phyloP scores from a whole-genome alignment of 1,140 invertebrate species.

The Drosophila grimshawi region DNA sequence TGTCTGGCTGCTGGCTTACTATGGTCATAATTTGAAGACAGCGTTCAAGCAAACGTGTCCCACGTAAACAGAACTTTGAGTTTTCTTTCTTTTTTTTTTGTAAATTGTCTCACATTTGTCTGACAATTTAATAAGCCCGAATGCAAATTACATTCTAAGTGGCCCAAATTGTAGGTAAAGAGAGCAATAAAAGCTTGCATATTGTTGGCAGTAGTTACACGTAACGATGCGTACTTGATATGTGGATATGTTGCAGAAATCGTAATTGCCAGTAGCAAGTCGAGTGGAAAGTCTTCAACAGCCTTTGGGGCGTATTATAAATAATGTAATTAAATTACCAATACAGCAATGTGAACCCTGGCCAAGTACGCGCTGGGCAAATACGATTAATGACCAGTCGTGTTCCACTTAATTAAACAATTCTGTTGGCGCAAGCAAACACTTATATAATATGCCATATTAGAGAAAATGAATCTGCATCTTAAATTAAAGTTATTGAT shows the following conservation, averaged over 20 bases:
- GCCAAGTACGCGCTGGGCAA: conserved; percentile 18
- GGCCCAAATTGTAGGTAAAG: conserved; percentile 67
- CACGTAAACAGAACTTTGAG: conserved; percentile 41
- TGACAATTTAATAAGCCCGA: conserved; percentile 67
- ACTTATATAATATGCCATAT: conserved; percentile 46
- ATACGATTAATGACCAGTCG: conserved; percentile 33
- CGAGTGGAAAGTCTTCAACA: conserved; percentile 53
- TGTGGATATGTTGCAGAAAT: conserved; percentile 28
- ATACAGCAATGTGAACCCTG: conserved; percentile 31
- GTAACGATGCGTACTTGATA: conserved; percentile 68
- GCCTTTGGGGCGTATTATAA: conserved; percentile 47
- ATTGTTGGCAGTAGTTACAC: conserved; percentile 22
- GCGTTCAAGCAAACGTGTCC: conserved; percentile 18
- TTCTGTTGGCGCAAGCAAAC: conserved; percentile 60
- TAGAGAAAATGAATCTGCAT: conserved; percentile 45
- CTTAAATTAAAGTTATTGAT: conserved; percentile 30
- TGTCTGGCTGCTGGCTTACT: conserved; percentile 19
- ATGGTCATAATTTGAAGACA: conserved; percentile 46
- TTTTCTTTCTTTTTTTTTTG: conserved; percentile 34
- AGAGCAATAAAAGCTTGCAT: background rate
- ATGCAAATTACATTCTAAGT: conserved; percentile 77
- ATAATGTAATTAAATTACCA: conserved; percentile 78
- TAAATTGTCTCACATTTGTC: conserved; percentile 62
- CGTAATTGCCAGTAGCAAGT: conserved; percentile 43
- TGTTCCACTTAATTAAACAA: conserved; percentile 80